These are phyloP conservation scores for Pantelozetes paolii DNA, from an alignment of 2,888 invertebrate genomes.

Conservation along the genomic window DNA sequence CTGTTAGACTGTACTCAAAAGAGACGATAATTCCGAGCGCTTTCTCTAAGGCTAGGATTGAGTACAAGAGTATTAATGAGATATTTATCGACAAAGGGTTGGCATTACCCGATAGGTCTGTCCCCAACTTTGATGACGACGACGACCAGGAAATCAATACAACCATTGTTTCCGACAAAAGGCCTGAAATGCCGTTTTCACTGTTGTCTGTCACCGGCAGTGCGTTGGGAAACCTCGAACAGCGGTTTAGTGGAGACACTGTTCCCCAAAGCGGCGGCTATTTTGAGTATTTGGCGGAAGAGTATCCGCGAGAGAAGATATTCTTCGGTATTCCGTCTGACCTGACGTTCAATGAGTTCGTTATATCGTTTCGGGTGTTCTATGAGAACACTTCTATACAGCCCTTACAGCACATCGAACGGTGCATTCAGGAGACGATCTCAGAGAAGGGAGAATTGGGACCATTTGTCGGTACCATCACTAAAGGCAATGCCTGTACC, in stretches of 20 bases:
- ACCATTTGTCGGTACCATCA: slow-evolving; percentile 10
- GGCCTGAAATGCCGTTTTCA: background rate
- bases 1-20: background rate
- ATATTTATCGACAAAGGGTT: slow-evolving; percentile 7
- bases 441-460: slow-evolving; percentile 1
- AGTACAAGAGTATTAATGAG: background rate
- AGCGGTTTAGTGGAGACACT: background rate
- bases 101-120: background rate
- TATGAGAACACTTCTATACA: background rate
- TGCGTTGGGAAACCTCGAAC: background rate
- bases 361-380: background rate
- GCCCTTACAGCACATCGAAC: background rate
- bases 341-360: background rate
- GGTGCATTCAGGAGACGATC: background rate
- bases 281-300: background rate
- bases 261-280: background rate
- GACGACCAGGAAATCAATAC: background rate
- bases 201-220: background rate
- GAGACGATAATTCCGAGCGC: slow-evolving; percentile 13
- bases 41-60: background rate
- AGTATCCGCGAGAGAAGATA: background rate
- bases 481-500: slow-evolving; percentile 17
- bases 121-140: background rate
- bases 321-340: background rate
- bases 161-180: background rate